Percentiles rank a stretch among this genome's conserved stretches.
phyloP scores from a whole-genome alignment of 2,888 invertebrate species.

The Molorchus minor region DNA sequence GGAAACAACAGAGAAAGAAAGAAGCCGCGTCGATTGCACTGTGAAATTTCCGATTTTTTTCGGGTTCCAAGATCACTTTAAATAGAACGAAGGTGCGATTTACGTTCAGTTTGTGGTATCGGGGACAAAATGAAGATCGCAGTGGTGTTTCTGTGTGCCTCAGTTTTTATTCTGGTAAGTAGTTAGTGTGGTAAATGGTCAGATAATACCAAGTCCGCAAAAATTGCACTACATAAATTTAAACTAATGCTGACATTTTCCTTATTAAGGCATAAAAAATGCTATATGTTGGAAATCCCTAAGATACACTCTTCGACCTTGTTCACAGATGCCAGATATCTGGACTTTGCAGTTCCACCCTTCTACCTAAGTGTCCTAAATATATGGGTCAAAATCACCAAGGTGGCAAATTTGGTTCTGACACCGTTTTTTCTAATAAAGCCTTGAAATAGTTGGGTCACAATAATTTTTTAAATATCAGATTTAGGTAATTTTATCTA shows the following conservation, averaged over 20 bases:
- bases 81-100: not conserved
- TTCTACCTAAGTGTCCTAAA: too few relatives aligned
- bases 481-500: too few relatives aligned
- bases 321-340: too few relatives aligned
- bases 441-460: too few relatives aligned
- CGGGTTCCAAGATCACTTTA: constrained; percentile 3
- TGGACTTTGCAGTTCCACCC: too few relatives aligned
- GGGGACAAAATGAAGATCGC: constrained; percentile 7
- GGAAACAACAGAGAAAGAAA: constrained; percentile 8
- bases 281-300: not conserved
- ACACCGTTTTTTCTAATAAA: too few relatives aligned
- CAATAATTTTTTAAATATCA: too few relatives aligned
- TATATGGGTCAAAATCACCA: too few relatives aligned
- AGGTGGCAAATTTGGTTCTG: too few relatives aligned
- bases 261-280: not conserved
- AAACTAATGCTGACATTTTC: not conserved
- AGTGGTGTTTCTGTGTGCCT: not conserved
- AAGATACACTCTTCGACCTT: not conserved
- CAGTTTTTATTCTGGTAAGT: constrained; percentile 8
- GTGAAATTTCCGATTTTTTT: constrained; percentile 17
- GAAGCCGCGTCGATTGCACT: constrained; percentile 15
- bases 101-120: not conserved
- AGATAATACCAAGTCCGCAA: not conserved
- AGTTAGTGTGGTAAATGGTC: not conserved
- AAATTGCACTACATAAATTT: not conserved